These are phyloP conservation scores for Carassius auratus DNA, from an alignment of 2,113 vertebrate species.

Conservation along the genomic window DNA sequence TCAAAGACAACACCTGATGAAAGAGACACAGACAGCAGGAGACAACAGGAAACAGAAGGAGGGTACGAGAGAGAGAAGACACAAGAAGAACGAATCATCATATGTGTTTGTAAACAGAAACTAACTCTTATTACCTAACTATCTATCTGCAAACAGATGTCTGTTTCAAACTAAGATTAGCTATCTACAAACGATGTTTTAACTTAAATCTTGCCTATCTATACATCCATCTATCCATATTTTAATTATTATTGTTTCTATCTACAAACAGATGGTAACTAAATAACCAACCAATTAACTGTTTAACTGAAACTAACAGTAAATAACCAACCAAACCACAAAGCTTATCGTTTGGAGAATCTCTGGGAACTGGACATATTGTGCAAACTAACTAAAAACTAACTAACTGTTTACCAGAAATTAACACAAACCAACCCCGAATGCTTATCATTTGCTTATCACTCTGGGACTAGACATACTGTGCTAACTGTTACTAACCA, in stretches of 20 bases:
- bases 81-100: neutral
- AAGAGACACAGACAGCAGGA: constrained; percentile 30
- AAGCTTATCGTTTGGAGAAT: neutral
- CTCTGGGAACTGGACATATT: neutral
- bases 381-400: neutral
- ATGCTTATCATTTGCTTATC: neutral
- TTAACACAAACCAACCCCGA: neutral
- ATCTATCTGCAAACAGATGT: neutral
- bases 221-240: neutral
- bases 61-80: neutral
- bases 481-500: too few species aligned
- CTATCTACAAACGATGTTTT: neutral
- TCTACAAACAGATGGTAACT: neutral
- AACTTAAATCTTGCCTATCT: neutral
- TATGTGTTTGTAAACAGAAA: neutral
- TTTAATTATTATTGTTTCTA: neutral
- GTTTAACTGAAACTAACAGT: neutral
- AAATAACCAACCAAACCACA: neutral
- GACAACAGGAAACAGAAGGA: constrained; percentile 16
- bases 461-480: too few species aligned
- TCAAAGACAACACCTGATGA: constrained; percentile 53
- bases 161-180: neutral
- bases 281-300: neutral
- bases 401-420: neutral
- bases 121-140: neutral